Base-by-base conservation (phyloP, 1,140 invertebrate species). In the Drosophila erecta region DNA sequence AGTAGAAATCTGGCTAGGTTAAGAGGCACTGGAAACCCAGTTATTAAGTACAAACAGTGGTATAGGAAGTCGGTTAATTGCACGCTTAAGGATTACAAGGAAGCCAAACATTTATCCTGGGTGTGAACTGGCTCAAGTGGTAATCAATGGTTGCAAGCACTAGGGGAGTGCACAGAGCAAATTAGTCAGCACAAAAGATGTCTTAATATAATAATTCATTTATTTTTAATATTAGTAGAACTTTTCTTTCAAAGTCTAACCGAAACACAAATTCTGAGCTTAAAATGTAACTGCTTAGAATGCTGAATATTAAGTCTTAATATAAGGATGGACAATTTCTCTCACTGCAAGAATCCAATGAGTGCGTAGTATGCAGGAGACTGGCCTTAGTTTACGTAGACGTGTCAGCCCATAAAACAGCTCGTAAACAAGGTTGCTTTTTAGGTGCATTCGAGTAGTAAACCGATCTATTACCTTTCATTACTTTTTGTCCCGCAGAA, bases 401-500 rank as follows among this genome's bases (percentile, higher is more conserved):
- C 57, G 44, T 69, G 65, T 69, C 67, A 70, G 67, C 27, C 53
- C 65, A 70, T 71, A 70, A 70, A 59, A 65, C 84, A 83, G 75
- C 51, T 75, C 56, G 66, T 89, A 87, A 89, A 89, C 62, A 43
- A 73, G 71, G 53, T 69, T 44, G 64, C 56, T 49, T 60, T 66
- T 61, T 43, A 38, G 43, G 38, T 55, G 44, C 20, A 40, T 17
- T 17, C 17, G 1, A 17, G 17, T 57, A 66, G 30, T 77, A 77
- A 76, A 75, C 35, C 44, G 38, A 51, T 67, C 62, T 59, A 69
- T 60, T 60, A 76, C 50, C 49, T 47, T 59, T 41, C 47, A 53
- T 30, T 50, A 40, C 27, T 22, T 60, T 33, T 7, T 33, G 11
- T 15, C 24, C 17, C 11, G 60, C 83, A 94, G 94, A 93, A 35